phyloP scores from a whole-genome alignment of 2,888 invertebrate species.

The Arrhopalites spinosus region DNA sequence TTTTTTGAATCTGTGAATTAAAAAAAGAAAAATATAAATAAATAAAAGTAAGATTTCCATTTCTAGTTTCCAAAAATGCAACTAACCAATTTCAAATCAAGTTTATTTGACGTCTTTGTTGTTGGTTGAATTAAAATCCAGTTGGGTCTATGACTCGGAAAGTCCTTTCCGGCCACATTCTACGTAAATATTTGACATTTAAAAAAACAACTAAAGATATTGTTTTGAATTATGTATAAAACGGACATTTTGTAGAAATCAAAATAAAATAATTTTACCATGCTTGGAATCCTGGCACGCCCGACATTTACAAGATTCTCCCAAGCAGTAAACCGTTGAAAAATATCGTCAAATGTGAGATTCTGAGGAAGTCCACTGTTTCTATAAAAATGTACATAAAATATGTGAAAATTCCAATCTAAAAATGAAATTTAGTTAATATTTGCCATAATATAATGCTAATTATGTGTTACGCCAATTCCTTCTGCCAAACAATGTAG shows the following conservation, averaged over 20 bases:
- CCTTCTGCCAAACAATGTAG: constrained; percentile 60
- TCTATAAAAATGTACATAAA: neutral
- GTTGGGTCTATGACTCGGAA: constrained; percentile 62
- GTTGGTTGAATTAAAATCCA: constrained; percentile 60
- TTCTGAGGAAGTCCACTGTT: neutral
- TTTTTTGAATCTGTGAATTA: neutral
- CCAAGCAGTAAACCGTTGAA: constrained; percentile 57
- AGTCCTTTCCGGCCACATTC: constrained; percentile 63
- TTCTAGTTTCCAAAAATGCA: too few relatives aligned
- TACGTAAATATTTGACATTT: constrained; percentile 35
- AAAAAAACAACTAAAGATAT: constrained; percentile 22
- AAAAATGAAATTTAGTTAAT: neutral
- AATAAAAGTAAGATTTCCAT: neutral
- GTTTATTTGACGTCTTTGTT: neutral
- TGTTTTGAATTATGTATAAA: neutral
- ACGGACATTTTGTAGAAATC: too few relatives aligned
- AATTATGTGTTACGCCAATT: constrained; percentile 3
- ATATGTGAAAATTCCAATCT: neutral
- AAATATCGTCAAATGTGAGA: constrained; percentile 39
- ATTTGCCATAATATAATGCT: neutral
- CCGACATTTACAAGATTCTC: constrained; percentile 69
- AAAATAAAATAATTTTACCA: constrained; percentile 11
- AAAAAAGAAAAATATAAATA: neutral
- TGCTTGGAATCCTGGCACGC: constrained; percentile 61
- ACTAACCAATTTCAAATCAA: constrained; percentile 4